A percentile compares a stretch with the other conserved stretches of the same genome.
Conservation (phyloP, 2,113 vertebrate species). For the Triplophysa tibetana region DNA sequence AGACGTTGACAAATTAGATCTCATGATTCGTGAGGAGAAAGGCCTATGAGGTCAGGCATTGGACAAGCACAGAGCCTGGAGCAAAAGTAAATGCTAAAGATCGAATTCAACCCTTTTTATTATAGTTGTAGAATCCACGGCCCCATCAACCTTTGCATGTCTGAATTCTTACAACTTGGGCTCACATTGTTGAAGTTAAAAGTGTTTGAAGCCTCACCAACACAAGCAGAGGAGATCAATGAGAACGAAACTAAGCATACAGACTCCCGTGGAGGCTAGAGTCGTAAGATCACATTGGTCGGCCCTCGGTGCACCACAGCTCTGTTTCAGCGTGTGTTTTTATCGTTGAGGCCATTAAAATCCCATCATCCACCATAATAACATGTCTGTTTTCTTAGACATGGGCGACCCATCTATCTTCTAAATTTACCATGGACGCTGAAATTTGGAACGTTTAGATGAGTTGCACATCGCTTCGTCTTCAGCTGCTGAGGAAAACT, state of each 20-base stretch:
- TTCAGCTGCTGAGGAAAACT: slow-evolving; percentile 29
- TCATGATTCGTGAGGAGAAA: slow-evolving; percentile 51
- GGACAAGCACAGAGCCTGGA: not conserved
- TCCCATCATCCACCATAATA: slow-evolving; percentile 52
- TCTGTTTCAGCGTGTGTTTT: slow-evolving; percentile 45
- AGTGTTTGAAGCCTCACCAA: slow-evolving; percentile 39
- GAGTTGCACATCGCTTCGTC: slow-evolving; percentile 34
- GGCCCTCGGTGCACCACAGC: slow-evolving; percentile 14
- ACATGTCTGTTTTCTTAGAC: slow-evolving; percentile 52
- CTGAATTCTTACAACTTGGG: slow-evolving; percentile 21
- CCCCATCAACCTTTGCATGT: slow-evolving; percentile 19
- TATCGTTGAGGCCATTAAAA: slow-evolving; percentile 56
- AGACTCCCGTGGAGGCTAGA: slow-evolving; percentile 30
- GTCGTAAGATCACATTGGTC: slow-evolving; percentile 11
- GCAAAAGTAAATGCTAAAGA: not conserved
- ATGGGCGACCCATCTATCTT: slow-evolving; percentile 54
- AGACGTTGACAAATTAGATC: slow-evolving; percentile 60
- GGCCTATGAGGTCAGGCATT: slow-evolving; percentile 34
- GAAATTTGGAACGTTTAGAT: slow-evolving; percentile 38
- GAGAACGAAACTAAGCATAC: slow-evolving; percentile 19
- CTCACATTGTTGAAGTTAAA: slow-evolving; percentile 17
- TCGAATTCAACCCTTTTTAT: slow-evolving; percentile 10
- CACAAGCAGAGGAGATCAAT: slow-evolving; percentile 18
- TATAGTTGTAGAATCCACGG: slow-evolving; percentile 5
- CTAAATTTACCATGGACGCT: slow-evolving; percentile 51